Evolutionary conservation across 2,888 invertebrate genomes (phyloP).

Genomic region (Aphidoletes aphidimyza): DNA sequence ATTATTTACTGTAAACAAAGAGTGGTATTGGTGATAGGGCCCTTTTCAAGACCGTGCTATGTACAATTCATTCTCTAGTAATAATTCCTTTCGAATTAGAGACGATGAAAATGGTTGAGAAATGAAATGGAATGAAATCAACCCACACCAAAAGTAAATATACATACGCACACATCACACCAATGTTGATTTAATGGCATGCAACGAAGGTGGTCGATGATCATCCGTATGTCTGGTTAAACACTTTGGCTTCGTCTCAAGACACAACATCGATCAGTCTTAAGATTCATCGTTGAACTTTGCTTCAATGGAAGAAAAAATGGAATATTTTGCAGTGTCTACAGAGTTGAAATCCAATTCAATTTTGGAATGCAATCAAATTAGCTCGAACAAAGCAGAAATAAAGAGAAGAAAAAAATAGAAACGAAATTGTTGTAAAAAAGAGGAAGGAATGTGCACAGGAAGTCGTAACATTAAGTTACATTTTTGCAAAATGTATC

Average conservation of each 20-base stretch:
- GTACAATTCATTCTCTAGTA: background rate
- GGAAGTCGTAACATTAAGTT: background rate
- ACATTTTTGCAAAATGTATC: background rate
- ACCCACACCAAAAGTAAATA: background rate
- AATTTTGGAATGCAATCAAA: too few species aligned
- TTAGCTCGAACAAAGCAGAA: too few species aligned
- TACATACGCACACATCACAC: background rate
- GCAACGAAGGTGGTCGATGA: conserved; percentile 42
- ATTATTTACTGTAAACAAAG: conserved; percentile 42
- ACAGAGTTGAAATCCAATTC: too few species aligned
- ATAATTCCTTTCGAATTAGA: conserved; percentile 12
- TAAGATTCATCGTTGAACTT: background rate
- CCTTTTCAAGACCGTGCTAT: background rate
- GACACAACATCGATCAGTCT: background rate
- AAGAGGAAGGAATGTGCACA: background rate
- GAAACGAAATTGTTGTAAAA: background rate
- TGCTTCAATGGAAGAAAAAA: too few species aligned
- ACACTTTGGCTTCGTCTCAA: background rate
- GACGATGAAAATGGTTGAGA: too few species aligned
- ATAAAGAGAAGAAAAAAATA: too few species aligned
- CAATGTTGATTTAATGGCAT: conserved; percentile 40
- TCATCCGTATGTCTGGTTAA: background rate
- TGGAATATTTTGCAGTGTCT: too few species aligned
- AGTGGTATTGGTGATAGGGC: conserved; percentile 11
- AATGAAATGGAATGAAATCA: background rate